Evolutionary conservation across 2,797 vertebrate genomes (phyloP).

Genomic region (Mycteria americana): DNA sequence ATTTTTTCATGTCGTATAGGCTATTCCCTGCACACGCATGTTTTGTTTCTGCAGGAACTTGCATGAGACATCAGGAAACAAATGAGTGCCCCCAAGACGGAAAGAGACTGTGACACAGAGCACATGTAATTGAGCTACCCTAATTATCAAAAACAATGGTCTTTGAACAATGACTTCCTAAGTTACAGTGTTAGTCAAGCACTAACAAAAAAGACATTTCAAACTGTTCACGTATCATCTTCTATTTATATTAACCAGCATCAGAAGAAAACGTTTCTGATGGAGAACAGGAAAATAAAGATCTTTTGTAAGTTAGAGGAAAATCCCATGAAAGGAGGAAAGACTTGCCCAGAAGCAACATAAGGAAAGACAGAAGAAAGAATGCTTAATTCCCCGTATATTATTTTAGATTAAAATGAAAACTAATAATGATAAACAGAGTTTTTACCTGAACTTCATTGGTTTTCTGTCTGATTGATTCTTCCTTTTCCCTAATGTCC

Average conservation of each 20-base stretch:
- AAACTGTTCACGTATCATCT: neutral
- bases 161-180: neutral
- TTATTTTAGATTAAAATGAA: neutral
- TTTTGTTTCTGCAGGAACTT: neutral
- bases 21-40: rapidly evolving
- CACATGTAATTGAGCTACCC: neutral
- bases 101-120: neutral
- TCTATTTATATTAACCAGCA: neutral
- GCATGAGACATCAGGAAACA: neutral
- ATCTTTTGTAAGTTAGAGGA: neutral
- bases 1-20: too few species aligned
- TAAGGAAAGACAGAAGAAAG: neutral
- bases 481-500: conserved; percentile 94
- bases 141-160: neutral
- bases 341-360: neutral
- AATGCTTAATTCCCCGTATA: neutral
- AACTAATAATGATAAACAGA: neutral
- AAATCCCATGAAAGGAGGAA: neutral
- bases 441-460: conserved; percentile 90
- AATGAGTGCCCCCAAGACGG: neutral
- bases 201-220: neutral
- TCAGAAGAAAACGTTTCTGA: neutral
- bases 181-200: neutral
- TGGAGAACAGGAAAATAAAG: neutral
- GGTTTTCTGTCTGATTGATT: conserved; percentile 90